Base-by-base conservation (phyloP, 1,140 invertebrate genomes). In the Globodera ellingtonae region DNA sequence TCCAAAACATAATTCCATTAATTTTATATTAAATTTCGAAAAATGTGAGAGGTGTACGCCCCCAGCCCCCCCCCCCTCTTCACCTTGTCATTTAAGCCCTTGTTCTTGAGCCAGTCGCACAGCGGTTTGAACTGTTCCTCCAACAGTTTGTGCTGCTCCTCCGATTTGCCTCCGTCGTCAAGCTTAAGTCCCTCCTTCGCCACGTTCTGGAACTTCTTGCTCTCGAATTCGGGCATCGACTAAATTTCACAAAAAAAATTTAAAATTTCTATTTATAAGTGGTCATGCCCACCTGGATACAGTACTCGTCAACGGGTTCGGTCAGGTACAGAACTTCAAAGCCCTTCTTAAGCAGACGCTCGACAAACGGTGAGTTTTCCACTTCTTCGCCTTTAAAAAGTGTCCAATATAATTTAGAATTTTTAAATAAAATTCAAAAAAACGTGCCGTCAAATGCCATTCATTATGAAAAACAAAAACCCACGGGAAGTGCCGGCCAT, bases 301-400 rank as follows among this genome's bases (percentile, higher is more conserved):
- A 94, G 90, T 99, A 99, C 90, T 99, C 97, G 91, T 99, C 98
- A 59, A 99, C 95, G 75, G 98, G 95, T 90, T 99, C 98, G 2
- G 94, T 93, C 15, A 99, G 91, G 88, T 95, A 99, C 15, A 99
- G 90, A 69, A 99, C 96, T 92, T 99, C 98, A 89, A 95, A 98
- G 13, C 96, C 97, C 88, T 95, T 96, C 89, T 94, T 94, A 82
- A 97, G 90, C 10, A 99, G 91, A 75, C 95, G 91, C 90, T 99
- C 97, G 66, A 97, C 95, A 90, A 99, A 99, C 52, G 97, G 97
- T 50, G 95, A 97, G 72, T 93, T 94, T 86, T 94, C 93, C 46
- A 96, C 94, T 91, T 92, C 84, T 24, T 84, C n/a, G 59, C 79
- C 72, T 52, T 21, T 9, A 74, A 74, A 74, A 74, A 52, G 15